Evolutionary conservation across 2,797 vertebrate species (phyloP).

Genomic region (Chromis chromis): DNA sequence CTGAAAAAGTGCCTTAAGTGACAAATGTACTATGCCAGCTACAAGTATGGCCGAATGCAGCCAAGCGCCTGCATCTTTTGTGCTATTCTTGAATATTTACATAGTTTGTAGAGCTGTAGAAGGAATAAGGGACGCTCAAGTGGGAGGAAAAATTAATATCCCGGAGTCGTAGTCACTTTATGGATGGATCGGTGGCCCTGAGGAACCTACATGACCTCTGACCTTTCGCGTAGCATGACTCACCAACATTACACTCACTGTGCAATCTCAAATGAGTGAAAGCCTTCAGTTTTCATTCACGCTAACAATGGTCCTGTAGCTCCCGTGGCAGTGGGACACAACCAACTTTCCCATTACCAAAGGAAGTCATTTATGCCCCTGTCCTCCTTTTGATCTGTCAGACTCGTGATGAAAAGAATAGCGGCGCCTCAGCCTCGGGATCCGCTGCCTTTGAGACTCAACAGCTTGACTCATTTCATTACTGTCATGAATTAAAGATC

Average conservation of each 20-base stretch:
- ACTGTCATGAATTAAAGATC: conserved; percentile 82
- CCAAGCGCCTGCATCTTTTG: conserved; percentile 7
- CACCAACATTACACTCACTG: not conserved
- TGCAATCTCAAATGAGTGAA: conserved; percentile 9
- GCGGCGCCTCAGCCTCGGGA: conserved; percentile 58
- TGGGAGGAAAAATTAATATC: conserved; percentile 6
- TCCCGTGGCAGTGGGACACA: conserved; percentile 48
- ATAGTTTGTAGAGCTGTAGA: not conserved
- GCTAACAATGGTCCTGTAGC: conserved; percentile 38
- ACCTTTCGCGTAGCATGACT: not conserved
- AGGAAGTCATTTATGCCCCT: conserved; percentile 62
- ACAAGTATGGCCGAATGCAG: conserved; percentile 23
- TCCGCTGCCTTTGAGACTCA: conserved; percentile 71
- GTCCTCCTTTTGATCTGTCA: conserved; percentile 66
- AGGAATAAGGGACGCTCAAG: conserved; percentile 5
- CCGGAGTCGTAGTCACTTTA: not conserved
- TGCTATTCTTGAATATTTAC: conserved; percentile 19
- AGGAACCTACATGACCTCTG: conserved; percentile 10
- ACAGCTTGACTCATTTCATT: conserved; percentile 81
- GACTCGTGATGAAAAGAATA: conserved; percentile 73
- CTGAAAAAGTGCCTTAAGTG: conserved; percentile 37
- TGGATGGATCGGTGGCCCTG: not conserved
- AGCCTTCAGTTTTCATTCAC: conserved; percentile 23
- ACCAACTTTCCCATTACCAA: conserved; percentile 56
- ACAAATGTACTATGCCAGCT: conserved; percentile 42